Percentiles rank a stretch among this genome's conserved stretches.
Evolutionary conservation across 2,888 invertebrate genomes (phyloP).

Genomic region (Drosophila putrida): DNA sequence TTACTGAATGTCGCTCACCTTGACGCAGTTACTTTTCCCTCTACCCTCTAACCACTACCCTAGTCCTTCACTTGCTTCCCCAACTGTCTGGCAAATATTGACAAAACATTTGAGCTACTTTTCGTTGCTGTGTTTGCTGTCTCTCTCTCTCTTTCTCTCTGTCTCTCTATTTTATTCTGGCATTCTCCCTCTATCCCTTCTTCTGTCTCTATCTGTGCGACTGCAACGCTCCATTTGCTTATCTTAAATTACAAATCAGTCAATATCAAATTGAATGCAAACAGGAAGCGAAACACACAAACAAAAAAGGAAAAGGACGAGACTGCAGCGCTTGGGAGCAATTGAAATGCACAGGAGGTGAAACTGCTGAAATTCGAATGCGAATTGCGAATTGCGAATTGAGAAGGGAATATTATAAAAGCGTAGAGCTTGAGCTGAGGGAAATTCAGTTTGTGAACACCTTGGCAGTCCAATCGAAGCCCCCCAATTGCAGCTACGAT

Average conservation of each 20-base stretch:
- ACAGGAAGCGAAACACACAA: constrained; percentile 50
- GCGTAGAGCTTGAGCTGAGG: background rate
- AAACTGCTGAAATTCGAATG: constrained; percentile 31
- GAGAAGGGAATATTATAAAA: constrained; percentile 1
- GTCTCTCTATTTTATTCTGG: background rate
- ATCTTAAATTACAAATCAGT: constrained; percentile 82
- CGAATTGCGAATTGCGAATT: constrained; percentile 31
- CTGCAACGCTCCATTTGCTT: constrained; percentile 72
- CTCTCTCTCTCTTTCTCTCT: background rate
- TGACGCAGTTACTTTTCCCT: constrained; percentile 20
- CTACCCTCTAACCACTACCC: background rate
- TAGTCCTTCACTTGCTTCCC: background rate
- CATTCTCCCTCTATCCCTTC: background rate
- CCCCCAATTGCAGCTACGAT: constrained; percentile 35
- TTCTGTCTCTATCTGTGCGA: constrained; percentile 15
- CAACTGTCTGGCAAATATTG: constrained; percentile 69
- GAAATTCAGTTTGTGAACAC: constrained; percentile 43
- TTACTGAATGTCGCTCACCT: constrained; percentile 28
- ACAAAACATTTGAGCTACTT: constrained; percentile 72
- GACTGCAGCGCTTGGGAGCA: constrained; percentile 38
- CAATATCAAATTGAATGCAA: constrained; percentile 77
- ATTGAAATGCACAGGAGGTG: constrained; percentile 43
- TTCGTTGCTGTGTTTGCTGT: constrained; percentile 39
- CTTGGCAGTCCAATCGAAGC: constrained; percentile 6
- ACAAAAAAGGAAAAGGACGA: constrained; percentile 3